These are phyloP conservation scores for Pyrrhopygopsis socrates DNA, from an alignment of 2,888 invertebrate genomes.

Conservation along the genomic window DNA sequence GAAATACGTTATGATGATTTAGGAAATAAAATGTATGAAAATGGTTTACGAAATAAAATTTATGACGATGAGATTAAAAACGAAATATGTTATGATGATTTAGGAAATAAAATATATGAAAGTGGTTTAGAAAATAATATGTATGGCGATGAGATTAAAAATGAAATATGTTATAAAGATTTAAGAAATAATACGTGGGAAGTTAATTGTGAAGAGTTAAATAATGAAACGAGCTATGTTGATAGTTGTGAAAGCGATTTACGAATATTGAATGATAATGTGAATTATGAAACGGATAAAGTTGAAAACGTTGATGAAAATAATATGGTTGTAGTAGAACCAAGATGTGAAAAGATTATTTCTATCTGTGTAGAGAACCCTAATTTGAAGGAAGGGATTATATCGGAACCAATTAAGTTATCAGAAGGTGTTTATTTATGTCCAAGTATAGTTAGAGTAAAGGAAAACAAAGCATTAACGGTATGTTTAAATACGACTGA, in stretches of 20 bases:
- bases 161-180: conserved; percentile 17
- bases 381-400: conserved; percentile 43
- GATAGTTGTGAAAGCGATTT: not conserved
- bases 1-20: not conserved
- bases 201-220: not conserved
- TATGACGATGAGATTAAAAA: not conserved
- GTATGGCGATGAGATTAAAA: not conserved
- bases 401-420: conserved; percentile 54
- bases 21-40: too few relatives aligned
- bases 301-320: not conserved
- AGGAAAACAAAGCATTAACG: conserved; percentile 44
- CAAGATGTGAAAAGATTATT: conserved; percentile 54
- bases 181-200: not conserved
- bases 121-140: not conserved
- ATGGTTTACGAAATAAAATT: too few relatives aligned
- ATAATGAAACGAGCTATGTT: too few relatives aligned
- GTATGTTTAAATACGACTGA: too few relatives aligned
- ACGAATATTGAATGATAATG: not conserved
- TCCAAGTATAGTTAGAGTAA: conserved; percentile 46
- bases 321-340: conserved; percentile 28
- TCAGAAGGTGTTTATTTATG: conserved; percentile 54
- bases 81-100: conserved; percentile 21
- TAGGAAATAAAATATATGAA: not conserved
- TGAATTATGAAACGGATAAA: not conserved
- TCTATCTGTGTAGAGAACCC: conserved; percentile 28